phyloP scores from a whole-genome alignment of 2,797 vertebrate genomes.

The Chelidonichthys spinosus region DNA sequence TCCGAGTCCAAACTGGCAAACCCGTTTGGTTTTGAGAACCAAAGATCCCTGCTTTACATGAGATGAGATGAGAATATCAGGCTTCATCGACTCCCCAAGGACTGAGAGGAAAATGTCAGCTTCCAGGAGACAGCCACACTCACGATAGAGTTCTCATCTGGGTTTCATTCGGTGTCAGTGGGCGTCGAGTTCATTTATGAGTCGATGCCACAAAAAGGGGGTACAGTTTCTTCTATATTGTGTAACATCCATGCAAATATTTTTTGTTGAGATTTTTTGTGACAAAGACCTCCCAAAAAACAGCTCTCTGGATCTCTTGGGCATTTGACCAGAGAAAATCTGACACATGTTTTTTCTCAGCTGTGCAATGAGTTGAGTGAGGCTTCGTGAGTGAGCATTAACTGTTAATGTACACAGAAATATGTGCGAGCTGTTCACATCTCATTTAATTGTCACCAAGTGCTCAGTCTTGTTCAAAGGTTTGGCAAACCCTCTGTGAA shows the following conservation, averaged over 20 bases:
- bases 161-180: conserved; percentile 51
- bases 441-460: background rate
- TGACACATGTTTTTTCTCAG: background rate
- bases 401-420: background rate
- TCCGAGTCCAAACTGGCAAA: conserved; percentile 61
- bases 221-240: conserved; percentile 1
- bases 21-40: conserved; percentile 33
- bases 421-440: background rate
- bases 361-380: background rate
- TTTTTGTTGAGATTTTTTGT: background rate
- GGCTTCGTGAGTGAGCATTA: background rate
- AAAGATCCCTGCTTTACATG: conserved; percentile 59
- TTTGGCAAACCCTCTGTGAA: background rate
- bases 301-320: background rate
- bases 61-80: conserved; percentile 68
- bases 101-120: conserved; percentile 54
- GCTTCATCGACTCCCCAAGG: conserved; percentile 41
- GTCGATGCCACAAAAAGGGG: conserved; percentile 49
- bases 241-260: background rate
- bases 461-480: background rate
- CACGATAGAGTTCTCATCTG: conserved; percentile 59
- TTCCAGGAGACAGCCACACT: conserved; percentile 37
- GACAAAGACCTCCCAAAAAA: background rate
- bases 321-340: background rate
- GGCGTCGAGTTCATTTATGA: conserved; percentile 46